Percentiles rank a stretch among this genome's conserved stretches.
These are phyloP conservation scores for Porites rus DNA, from an alignment of 92 coral and sea anemone species.

Conservation along the genomic window DNA sequence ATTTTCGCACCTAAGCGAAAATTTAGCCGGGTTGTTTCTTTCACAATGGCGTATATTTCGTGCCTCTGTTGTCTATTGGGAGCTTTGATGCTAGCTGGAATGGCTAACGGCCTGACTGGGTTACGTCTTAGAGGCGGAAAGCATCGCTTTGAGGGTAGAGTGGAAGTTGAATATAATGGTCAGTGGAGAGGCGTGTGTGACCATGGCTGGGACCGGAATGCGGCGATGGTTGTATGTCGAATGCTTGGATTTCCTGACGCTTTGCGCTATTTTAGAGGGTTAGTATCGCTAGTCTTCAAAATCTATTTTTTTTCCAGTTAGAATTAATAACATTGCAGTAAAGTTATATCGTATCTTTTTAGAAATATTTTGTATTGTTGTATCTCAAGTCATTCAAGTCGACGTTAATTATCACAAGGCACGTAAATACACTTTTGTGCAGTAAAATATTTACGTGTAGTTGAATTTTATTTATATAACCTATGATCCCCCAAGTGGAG, in stretches of 20 bases:
- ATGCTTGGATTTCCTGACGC: constrained; percentile 89
- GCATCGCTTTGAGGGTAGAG: constrained; percentile 82
- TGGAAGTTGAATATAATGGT: constrained; percentile 78
- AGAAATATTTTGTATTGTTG: too few relatives aligned
- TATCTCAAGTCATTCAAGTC: too few relatives aligned
- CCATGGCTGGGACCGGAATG: constrained; percentile 77
- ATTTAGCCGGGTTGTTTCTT: neutral
- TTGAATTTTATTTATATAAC: too few relatives aligned
- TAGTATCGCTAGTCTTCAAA: neutral
- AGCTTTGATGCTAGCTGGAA: constrained; percentile 22
- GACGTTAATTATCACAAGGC: too few relatives aligned
- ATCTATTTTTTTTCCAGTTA: neutral
- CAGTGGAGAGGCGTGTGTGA: constrained; percentile 92
- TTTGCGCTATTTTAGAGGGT: constrained; percentile 80
- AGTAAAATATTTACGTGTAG: too few relatives aligned
- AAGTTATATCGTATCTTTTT: too few relatives aligned
- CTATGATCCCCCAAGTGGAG: too few relatives aligned
- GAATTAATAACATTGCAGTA: neutral
- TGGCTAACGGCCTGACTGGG: constrained; percentile 23
- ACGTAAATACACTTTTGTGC: too few relatives aligned
- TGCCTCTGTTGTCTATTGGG: neutral
- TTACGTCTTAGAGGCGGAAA: constrained; percentile 80
- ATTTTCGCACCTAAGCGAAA: neutral
- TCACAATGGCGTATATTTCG: constrained; percentile 27
- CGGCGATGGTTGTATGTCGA: constrained; percentile 86